A percentile compares a stretch with the other conserved stretches of the same genome.
These are phyloP conservation scores for Antechinus stuartii DNA, from an alignment of 2,113 vertebrate species.

Conservation along the genomic window DNA sequence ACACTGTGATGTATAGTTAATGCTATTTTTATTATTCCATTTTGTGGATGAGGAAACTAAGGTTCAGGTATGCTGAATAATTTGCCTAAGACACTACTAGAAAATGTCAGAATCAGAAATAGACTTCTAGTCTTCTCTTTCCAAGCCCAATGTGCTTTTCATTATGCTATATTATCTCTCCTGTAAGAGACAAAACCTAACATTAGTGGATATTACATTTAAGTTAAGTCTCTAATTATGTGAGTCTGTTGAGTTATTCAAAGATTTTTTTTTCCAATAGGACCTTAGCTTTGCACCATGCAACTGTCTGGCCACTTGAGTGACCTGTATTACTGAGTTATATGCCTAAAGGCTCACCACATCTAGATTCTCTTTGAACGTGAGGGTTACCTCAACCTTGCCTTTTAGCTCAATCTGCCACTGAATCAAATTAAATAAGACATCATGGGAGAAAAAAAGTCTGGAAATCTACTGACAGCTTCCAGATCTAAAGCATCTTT, in stretches of 20 bases:
- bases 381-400: not conserved
- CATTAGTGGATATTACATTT: not conserved
- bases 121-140: not conserved
- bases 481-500: slow-evolving; percentile 38
- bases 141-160: not conserved
- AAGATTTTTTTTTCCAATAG: not conserved
- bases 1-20: not conserved
- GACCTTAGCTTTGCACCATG: not conserved
- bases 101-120: not conserved
- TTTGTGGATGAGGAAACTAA: not conserved
- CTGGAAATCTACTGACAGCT: slow-evolving; percentile 20
- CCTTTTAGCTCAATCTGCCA: not conserved
- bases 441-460: not conserved
- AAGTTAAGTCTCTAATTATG: not conserved
- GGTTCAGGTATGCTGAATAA: not conserved
- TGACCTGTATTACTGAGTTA: not conserved
- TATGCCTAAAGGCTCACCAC: not conserved
- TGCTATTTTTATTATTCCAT: not conserved
- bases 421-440: not conserved
- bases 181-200: not conserved
- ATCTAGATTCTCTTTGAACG: not conserved
- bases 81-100: not conserved
- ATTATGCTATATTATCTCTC: not conserved
- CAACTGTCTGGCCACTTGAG: not conserved
- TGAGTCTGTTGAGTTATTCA: not conserved